Evolutionary conservation across 2,797 vertebrate species (phyloP).

Genomic region (Chanos chanos): DNA sequence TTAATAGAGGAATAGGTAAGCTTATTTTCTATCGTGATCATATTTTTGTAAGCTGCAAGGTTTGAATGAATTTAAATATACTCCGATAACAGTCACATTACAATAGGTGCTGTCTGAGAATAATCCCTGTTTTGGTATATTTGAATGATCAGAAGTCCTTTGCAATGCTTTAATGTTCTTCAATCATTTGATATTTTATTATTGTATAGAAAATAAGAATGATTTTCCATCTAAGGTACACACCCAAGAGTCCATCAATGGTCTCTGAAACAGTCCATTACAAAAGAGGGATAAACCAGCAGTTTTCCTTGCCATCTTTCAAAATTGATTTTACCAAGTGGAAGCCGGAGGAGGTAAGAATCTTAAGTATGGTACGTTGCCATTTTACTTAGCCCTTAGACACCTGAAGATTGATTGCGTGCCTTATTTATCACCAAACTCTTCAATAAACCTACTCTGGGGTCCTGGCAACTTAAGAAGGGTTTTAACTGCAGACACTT

Average conservation of each 20-base stretch:
- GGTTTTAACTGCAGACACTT: too few relatives aligned
- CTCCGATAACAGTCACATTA: too few relatives aligned
- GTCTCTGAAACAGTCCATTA: slow-evolving; percentile 93
- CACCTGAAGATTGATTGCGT: neutral
- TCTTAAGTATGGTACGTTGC: neutral
- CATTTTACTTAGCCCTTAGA: slow-evolving; percentile 16
- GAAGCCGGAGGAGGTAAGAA: slow-evolving; percentile 93
- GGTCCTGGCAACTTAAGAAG: too few relatives aligned
- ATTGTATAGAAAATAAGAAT: slow-evolving; percentile 4
- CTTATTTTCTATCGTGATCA: neutral
- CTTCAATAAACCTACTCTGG: too few relatives aligned
- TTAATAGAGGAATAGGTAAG: neutral
- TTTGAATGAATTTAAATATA: neutral
- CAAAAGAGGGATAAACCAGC: slow-evolving; percentile 95
- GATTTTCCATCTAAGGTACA: slow-evolving; percentile 77
- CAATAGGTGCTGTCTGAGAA: too few relatives aligned
- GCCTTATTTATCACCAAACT: neutral
- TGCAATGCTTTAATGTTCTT: too few relatives aligned
- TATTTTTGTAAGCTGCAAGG: neutral
- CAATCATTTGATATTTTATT: too few relatives aligned
- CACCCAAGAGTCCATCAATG: slow-evolving; percentile 82
- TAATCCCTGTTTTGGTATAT: too few relatives aligned
- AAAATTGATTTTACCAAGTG: slow-evolving; percentile 96
- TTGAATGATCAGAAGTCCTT: too few relatives aligned
- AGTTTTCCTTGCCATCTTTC: slow-evolving; percentile 95